phyloP scores from a whole-genome alignment of 2,113 vertebrate species.

The Mellivora capensis region DNA sequence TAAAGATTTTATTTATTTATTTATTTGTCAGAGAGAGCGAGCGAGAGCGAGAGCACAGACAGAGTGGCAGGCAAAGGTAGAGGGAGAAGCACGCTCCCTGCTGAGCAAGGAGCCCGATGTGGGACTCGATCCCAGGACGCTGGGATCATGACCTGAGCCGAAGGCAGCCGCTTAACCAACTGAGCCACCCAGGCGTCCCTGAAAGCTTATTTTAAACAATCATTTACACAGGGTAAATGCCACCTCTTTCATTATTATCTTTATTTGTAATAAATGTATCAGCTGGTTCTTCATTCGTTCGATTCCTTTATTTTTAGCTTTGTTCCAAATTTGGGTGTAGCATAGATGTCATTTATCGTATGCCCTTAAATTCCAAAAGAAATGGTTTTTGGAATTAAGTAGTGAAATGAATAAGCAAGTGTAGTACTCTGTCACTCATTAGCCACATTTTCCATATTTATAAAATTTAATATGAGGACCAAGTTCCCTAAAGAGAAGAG shows the following conservation, averaged over 20 bases:
- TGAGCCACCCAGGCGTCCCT: no score
- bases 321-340: not conserved
- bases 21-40: no score
- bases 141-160: no score
- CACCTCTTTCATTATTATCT: not conserved
- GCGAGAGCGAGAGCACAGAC: no score
- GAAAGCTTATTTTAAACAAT: not conserved
- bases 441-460: slow-evolving; percentile 31
- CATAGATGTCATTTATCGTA: not conserved
- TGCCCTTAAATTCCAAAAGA: not conserved
- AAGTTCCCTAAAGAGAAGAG: slow-evolving; percentile 49
- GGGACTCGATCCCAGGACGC: no score
- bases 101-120: no score
- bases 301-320: not conserved
- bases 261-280: slow-evolving; percentile 12
- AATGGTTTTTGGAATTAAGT: not conserved
- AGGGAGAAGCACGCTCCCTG: no score
- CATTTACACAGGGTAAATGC: not conserved
- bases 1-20: no score
- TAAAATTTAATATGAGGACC: not conserved
- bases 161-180: no score
- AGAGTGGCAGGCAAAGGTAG: no score
- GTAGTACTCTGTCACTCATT: not conserved
- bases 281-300: not conserved
- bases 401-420: not conserved